Conservation (phyloP, 2,888 invertebrate species). For the Alloplasta piceator region DNA sequence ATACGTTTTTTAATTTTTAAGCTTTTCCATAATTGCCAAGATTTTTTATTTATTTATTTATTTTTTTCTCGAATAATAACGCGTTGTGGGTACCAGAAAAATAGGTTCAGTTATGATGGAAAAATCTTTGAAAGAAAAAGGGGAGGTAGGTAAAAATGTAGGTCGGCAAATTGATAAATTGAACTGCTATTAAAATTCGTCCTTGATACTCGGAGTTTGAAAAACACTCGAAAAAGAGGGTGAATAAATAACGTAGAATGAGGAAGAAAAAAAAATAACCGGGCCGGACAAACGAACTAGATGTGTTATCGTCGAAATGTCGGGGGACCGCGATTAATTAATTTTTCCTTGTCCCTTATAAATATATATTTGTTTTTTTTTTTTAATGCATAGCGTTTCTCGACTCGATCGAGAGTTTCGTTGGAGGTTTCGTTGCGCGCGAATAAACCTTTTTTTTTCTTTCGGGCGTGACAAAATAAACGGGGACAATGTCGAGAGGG, state of each 20-base stretch:
- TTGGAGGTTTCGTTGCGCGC: conserved; percentile 9
- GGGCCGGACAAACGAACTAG: not conserved
- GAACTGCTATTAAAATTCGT: too few species aligned
- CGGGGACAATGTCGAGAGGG: conserved; percentile 25
- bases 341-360: conserved; percentile 24
- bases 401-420: not conserved
- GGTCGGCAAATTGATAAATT: too few species aligned
- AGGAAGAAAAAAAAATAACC: not conserved
- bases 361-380: too few species aligned
- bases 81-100: too few species aligned
- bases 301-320: conserved; percentile 49
- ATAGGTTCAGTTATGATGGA: too few species aligned
- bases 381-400: too few species aligned
- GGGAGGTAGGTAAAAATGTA: too few species aligned
- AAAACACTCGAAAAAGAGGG: too few species aligned
- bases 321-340: conserved; percentile 41
- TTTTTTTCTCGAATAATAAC: not conserved
- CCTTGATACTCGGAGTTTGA: too few species aligned
- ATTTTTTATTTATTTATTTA: conserved; percentile 4
- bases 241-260: not conserved
- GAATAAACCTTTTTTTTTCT: conserved; percentile 26
- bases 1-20: too few species aligned
- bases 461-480: conserved; percentile 24
- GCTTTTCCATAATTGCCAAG: not conserved
- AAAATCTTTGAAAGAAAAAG: too few species aligned